Evolutionary conservation across 2,797 vertebrate genomes (phyloP).

Genomic region (Sebastes hubbsi): DNA sequence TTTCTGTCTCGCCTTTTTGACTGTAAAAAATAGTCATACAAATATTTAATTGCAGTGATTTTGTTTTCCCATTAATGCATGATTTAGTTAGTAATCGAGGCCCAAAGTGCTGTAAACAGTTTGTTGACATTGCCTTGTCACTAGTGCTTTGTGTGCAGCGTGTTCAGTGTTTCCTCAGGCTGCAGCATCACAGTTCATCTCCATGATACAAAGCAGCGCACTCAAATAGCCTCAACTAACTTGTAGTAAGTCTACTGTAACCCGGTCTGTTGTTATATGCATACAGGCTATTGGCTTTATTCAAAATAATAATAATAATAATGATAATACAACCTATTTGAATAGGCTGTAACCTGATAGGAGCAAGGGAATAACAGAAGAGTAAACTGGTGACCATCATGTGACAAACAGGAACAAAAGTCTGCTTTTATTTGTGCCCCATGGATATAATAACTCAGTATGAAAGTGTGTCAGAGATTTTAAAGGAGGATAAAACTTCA

Average conservation of each 20-base stretch:
- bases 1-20: neutral
- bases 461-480: neutral
- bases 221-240: conserved; percentile 1
- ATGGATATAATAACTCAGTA: neutral
- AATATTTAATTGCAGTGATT: neutral
- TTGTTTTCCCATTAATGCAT: neutral
- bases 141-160: conserved; percentile 28
- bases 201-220: conserved; percentile 30
- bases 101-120: conserved; percentile 24
- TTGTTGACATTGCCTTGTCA: conserved; percentile 59
- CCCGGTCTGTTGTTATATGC: neutral
- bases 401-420: neutral
- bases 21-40: neutral
- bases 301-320: neutral
- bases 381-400: neutral
- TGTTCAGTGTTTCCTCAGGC: conserved; percentile 51
- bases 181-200: conserved; percentile 49
- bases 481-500: neutral
- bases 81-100: conserved; percentile 3
- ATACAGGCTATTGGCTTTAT: conserved; percentile 2
- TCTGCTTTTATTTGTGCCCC: neutral
- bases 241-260: neutral
- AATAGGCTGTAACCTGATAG: conserved; percentile 13
- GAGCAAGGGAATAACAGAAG: neutral
- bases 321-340: neutral